These are phyloP conservation scores for Acipenser ruthenus DNA, from an alignment of 2,797 vertebrate species.

Conservation along the genomic window DNA sequence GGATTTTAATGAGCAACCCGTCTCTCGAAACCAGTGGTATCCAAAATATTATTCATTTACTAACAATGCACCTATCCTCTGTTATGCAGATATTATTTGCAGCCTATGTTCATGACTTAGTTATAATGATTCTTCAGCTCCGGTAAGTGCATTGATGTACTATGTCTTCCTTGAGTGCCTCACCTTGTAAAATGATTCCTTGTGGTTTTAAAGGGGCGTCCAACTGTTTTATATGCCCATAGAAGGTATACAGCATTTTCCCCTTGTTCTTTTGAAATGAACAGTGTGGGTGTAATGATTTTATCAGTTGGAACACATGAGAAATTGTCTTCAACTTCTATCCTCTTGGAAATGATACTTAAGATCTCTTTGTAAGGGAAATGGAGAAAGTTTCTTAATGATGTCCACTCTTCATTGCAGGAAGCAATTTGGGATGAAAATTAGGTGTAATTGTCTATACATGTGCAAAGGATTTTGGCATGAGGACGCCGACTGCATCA, in stretches of 20 bases:
- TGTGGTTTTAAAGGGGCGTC: slow-evolving; percentile 29
- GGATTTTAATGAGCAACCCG: too few relatives aligned
- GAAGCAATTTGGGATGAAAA: slow-evolving; percentile 66
- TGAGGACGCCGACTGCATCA: slow-evolving; percentile 45
- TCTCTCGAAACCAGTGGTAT: too few relatives aligned
- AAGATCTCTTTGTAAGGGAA: slow-evolving; percentile 49
- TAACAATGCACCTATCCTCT: too few relatives aligned
- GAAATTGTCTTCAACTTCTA: slow-evolving; percentile 44
- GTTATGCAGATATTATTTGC: too few relatives aligned
- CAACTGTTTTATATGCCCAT: slow-evolving; percentile 14
- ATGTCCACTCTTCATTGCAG: slow-evolving; percentile 55
- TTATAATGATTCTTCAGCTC: too few relatives aligned
- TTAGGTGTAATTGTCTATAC: slow-evolving; percentile 61
- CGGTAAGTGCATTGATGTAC: too few relatives aligned
- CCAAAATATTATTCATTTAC: too few relatives aligned
- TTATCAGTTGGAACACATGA: slow-evolving; percentile 45
- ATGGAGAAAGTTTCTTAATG: slow-evolving; percentile 52
- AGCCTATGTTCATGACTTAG: too few relatives aligned
- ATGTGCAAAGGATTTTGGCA: slow-evolving; percentile 58
- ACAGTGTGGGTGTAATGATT: slow-evolving; percentile 44
- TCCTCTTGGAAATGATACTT: slow-evolving; percentile 54
- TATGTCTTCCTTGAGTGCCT: background rate
- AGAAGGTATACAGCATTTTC: slow-evolving; percentile 46
- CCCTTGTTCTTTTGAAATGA: slow-evolving; percentile 49
- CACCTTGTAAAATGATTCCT: slow-evolving; percentile 15